Conservation (phyloP, 2,797 vertebrate genomes). For the Ceryle rudis region DNA sequence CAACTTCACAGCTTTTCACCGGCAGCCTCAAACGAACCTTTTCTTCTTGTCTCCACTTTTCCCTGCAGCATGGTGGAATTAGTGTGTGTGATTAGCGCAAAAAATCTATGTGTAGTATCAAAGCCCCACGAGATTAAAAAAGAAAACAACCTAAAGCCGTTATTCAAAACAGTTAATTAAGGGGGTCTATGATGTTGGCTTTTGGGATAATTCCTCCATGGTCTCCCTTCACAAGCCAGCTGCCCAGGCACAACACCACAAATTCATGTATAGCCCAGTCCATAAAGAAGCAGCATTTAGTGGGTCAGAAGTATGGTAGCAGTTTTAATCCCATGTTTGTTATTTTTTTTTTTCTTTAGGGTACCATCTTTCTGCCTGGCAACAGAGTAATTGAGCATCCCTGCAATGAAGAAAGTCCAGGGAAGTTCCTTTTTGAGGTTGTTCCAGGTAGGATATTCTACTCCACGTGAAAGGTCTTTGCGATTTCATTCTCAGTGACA, state of each 20-base stretch:
- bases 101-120: background rate
- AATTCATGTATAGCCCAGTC: background rate
- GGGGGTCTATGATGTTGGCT: background rate
- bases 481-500: background rate
- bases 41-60: background rate
- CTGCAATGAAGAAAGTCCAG: constrained; percentile 90
- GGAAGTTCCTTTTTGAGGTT: constrained; percentile 97
- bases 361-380: constrained; percentile 91
- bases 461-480: background rate
- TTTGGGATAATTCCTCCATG: background rate
- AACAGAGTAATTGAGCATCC: constrained; percentile 95
- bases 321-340: constrained; percentile 27
- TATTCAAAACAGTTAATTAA: background rate
- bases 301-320: background rate
- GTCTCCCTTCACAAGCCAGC: background rate
- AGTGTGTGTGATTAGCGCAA: background rate
- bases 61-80: background rate
- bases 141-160: background rate
- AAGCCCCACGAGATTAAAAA: background rate
- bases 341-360: constrained; percentile 79
- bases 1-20: background rate
- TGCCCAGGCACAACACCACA: background rate
- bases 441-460: constrained; percentile 88
- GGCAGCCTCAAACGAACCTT: background rate
- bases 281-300: background rate